Conservation (phyloP, 2,113 vertebrate species). For the Apodemus speciosus region DNA sequence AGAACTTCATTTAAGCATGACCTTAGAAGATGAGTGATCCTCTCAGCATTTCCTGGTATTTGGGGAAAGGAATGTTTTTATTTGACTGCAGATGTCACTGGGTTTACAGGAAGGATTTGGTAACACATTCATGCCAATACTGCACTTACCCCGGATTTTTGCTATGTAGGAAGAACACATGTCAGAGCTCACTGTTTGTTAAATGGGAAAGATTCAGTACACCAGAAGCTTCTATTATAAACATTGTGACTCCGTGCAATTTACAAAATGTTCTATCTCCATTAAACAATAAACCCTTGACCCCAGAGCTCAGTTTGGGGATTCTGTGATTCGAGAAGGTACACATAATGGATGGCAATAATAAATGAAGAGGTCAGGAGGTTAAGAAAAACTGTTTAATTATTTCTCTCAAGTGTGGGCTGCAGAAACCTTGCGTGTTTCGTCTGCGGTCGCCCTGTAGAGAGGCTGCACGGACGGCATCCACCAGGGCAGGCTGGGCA, state of each 20-base stretch:
- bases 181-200: constrained; percentile 89
- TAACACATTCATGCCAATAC: constrained; percentile 88
- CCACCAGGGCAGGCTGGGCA: neutral
- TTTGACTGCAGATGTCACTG: constrained; percentile 90
- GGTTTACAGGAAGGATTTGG: constrained; percentile 91
- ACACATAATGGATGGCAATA: constrained; percentile 88
- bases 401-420: constrained; percentile 87
- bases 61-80: constrained; percentile 89
- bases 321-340: constrained; percentile 88
- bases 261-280: constrained; percentile 93
- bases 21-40: constrained; percentile 88
- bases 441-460: constrained; percentile 79
- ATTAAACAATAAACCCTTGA: constrained; percentile 92
- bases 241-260: constrained; percentile 91
- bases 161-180: constrained; percentile 89
- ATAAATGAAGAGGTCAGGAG: constrained; percentile 88
- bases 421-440: constrained; percentile 76
- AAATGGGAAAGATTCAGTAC: constrained; percentile 87
- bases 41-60: constrained; percentile 90
- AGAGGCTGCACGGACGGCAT: constrained; percentile 75
- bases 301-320: constrained; percentile 85
- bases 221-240: constrained; percentile 91
- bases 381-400: constrained; percentile 92
- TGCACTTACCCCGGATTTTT: constrained; percentile 91
- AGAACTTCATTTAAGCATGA: constrained; percentile 89